These are phyloP conservation scores for Euzophera pinguis DNA, from an alignment of 2,888 invertebrate species.

Conservation along the genomic window DNA sequence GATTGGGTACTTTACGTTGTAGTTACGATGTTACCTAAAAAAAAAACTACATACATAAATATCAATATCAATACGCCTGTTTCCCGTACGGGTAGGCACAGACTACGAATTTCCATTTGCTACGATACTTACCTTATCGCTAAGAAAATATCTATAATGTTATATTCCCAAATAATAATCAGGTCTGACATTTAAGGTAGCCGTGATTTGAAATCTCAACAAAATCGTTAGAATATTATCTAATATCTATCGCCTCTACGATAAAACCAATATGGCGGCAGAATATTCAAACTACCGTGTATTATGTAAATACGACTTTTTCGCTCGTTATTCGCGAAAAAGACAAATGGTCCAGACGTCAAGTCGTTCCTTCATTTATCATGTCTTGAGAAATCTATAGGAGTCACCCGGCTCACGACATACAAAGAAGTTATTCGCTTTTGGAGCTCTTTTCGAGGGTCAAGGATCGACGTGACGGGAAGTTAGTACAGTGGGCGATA, in stretches of 20 bases:
- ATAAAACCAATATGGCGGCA: conserved; percentile 22
- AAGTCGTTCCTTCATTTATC: conserved; percentile 20
- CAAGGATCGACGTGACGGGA: conserved; percentile 5
- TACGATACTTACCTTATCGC: too few relatives aligned
- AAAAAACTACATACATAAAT: too few relatives aligned
- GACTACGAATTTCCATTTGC: too few relatives aligned
- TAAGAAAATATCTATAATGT: too few relatives aligned
- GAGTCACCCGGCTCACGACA: conserved; percentile 4
- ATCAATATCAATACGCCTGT: too few relatives aligned
- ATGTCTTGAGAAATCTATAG: conserved; percentile 16
- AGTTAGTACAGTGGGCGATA: conserved; percentile 3
- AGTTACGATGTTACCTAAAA: too few relatives aligned
- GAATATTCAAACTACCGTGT: conserved; percentile 22
- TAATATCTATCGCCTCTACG: background rate
- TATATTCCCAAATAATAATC: too few relatives aligned
- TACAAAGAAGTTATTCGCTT: conserved; percentile 8
- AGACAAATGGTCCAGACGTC: conserved; percentile 22
- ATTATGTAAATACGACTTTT: conserved; percentile 23
- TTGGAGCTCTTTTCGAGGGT: background rate
- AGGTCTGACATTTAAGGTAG: too few relatives aligned
- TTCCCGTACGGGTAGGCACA: too few relatives aligned
- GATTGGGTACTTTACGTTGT: too few relatives aligned
- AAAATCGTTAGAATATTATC: too few relatives aligned
- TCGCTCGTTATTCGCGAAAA: conserved; percentile 18
- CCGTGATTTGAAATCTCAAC: too few relatives aligned